Conservation (phyloP, 2,113 vertebrate species). For the Eudorcas thomsonii region DNA sequence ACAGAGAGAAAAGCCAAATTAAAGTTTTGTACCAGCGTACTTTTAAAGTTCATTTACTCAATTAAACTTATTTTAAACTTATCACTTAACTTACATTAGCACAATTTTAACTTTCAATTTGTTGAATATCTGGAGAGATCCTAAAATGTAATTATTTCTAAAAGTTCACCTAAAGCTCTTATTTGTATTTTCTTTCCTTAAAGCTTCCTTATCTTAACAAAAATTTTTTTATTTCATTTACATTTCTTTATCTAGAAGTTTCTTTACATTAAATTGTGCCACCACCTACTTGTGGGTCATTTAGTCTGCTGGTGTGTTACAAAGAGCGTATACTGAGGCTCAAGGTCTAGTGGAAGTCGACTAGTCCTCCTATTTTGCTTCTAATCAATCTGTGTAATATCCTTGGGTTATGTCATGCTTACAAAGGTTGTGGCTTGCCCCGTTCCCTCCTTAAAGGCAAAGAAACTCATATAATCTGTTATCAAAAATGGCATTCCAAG, state of each 20-base stretch:
- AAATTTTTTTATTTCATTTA: background rate
- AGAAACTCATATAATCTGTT: background rate
- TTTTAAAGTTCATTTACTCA: background rate
- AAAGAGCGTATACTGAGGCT: background rate
- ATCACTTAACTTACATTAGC: background rate
- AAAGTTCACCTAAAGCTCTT: background rate
- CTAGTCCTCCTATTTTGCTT: background rate
- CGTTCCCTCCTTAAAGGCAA: background rate
- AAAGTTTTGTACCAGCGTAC: background rate
- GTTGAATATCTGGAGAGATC: background rate
- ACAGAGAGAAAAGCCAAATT: background rate
- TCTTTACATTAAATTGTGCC: background rate
- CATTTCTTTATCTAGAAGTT: background rate
- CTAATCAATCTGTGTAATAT: background rate
- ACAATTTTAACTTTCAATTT: background rate
- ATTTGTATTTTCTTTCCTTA: background rate
- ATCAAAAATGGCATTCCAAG: background rate
- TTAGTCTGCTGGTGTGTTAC: background rate
- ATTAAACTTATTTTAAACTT: background rate
- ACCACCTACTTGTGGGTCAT: background rate
- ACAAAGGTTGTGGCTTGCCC: background rate
- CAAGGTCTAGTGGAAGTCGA: background rate
- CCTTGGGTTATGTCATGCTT: background rate
- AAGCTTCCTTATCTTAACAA: background rate
- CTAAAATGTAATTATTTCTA: background rate